Conservation (phyloP, 1,140 invertebrate genomes). For the Dufourea novaeangliae region DNA sequence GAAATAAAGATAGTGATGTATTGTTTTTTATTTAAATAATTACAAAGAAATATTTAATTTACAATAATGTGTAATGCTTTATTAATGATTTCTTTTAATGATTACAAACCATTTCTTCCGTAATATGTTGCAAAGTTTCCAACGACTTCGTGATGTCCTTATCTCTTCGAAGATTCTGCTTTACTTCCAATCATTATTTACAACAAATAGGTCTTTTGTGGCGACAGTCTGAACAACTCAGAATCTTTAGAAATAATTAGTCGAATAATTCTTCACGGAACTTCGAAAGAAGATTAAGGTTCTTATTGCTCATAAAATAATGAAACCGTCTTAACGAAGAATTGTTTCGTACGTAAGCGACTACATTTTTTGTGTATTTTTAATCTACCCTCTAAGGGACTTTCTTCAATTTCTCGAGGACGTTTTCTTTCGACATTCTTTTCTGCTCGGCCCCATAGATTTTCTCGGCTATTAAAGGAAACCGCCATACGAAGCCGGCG, state of each 20-base stretch:
- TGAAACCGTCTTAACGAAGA: background rate
- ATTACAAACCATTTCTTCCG: too few relatives aligned
- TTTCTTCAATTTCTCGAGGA: background rate
- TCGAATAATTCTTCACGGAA: slow-evolving; percentile 14
- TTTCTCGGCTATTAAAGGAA: slow-evolving; percentile 3
- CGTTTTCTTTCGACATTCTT: slow-evolving; percentile 9
- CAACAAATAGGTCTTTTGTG: too few relatives aligned
- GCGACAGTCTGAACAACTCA: too few relatives aligned
- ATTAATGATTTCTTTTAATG: too few relatives aligned
- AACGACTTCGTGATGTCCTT: too few relatives aligned
- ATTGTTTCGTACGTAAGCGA: slow-evolving; percentile 10
- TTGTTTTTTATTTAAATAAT: too few relatives aligned
- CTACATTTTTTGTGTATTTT: background rate
- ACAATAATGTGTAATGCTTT: too few relatives aligned
- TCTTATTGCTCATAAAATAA: slow-evolving; percentile 16
- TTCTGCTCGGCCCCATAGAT: background rate
- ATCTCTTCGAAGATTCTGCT: too few relatives aligned
- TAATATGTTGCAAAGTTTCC: too few relatives aligned
- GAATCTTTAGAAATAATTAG: slow-evolving; percentile 17
- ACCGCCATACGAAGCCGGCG: background rate
- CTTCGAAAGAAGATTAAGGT: slow-evolving; percentile 31
- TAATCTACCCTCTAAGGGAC: background rate
- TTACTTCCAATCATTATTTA: too few relatives aligned
- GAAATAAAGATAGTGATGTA: too few relatives aligned
- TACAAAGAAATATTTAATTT: too few relatives aligned